Conservation (phyloP, 92 coral and sea anemone species). For the Siderastrea siderea region DNA sequence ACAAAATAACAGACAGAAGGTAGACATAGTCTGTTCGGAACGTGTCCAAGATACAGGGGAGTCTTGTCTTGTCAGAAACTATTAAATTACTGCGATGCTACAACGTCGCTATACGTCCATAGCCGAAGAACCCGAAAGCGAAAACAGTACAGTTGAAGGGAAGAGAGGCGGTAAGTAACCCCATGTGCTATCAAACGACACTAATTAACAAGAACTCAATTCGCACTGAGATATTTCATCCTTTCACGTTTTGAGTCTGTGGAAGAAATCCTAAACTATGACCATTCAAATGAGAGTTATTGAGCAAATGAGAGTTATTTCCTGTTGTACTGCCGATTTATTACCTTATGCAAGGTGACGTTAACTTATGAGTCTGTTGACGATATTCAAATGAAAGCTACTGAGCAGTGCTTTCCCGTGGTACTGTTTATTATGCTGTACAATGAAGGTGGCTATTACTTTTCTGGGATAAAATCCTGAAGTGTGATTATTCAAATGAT, state of each 20-base stretch:
- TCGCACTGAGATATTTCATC: neutral
- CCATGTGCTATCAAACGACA: neutral
- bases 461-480: neutral
- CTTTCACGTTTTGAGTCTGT: neutral
- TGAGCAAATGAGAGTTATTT: too few relatives aligned
- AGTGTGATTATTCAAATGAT: neutral
- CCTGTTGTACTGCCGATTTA: too few relatives aligned
- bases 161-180: constrained; percentile 8
- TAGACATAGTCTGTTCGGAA: neutral
- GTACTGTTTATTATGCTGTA: too few relatives aligned
- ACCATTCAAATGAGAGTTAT: neutral
- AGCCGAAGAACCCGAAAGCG: constrained; percentile 85
- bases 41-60: neutral
- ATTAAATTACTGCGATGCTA: constrained; percentile 42
- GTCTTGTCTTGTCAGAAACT: neutral
- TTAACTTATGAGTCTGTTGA: too few relatives aligned
- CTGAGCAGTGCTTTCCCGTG: too few relatives aligned
- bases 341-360: too few relatives aligned
- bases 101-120: constrained; percentile 83
- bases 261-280: neutral
- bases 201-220: constrained; percentile 5
- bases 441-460: too few relatives aligned
- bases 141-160: neutral
- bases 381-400: too few relatives aligned
- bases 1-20: constrained; percentile 7